Base-by-base conservation (phyloP, 2,888 invertebrate species). In the Eupithecia insigniata region DNA sequence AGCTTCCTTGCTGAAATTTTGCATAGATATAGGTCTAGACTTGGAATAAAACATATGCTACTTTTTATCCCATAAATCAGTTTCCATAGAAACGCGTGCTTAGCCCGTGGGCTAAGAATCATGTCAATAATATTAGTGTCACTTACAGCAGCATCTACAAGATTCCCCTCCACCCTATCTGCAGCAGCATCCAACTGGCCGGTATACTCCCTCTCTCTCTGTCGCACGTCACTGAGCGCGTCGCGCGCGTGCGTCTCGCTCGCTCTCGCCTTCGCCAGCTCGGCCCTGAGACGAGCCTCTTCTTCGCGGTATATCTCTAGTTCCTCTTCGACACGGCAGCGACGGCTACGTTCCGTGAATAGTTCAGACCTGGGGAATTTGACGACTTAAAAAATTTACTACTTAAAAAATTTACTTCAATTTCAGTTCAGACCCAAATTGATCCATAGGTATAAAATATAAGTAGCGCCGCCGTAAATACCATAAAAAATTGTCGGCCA, bases 311-410 rank as follows among this genome's bases (percentile, higher is more conserved):
- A 84, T 1, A 79, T 69, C 0, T 78, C 65, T 55, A 89, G 78
- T 74, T 93, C 93, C 67, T 88, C 87, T 76, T 93, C 93, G 1
- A 86, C 85, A 16, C 92, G 89, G 7, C 87, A 86, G 0, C 92
- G 89, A 0, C 91, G 88, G n/a, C 86, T 87, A 51, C 93, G 91
- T 83, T 93, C 93, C 76, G 85, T 72, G 79, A 91, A 90, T 66
- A 93, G 67, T 78, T 93, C 93, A 18, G 89, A 85, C 74, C 93
- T 93, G 73, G 36, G 12, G 36, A 14, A 36, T n/a, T n/a, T n/a
- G n/a, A n/a, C n/a, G n/a, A n/a, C n/a, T n/a, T n/a, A n/a, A n/a
- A n/a, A n/a, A n/a, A n/a, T n/a, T n/a, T n/a, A n/a, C n/a, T n/a
- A n/a, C n/a, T n/a, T n/a, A n/a, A n/a, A n/a, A n/a, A n/a, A n/a